These are phyloP conservation scores for Cordilura impudica DNA, from an alignment of 2,888 invertebrate genomes.

Conservation along the genomic window DNA sequence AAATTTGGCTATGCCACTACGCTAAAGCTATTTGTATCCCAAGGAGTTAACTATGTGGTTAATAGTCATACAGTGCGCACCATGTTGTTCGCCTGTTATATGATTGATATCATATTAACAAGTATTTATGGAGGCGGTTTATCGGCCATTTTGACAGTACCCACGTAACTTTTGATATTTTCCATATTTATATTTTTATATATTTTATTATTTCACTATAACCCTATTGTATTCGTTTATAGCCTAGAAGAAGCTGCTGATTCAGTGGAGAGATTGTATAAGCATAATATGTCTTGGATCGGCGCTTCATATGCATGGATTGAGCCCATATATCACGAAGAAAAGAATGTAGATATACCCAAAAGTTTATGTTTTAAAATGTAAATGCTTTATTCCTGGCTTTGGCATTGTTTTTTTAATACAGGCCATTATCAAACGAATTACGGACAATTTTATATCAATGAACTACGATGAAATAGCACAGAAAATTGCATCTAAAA, in stretches of 20 bases:
- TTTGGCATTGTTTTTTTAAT: not conserved
- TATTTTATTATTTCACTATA: not conserved
- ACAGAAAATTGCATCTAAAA: constrained; percentile 77
- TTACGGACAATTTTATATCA: constrained; percentile 12
- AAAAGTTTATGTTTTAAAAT: not conserved
- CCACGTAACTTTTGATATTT: constrained; percentile 76
- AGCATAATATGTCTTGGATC: constrained; percentile 81
- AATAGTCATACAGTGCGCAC: constrained; percentile 68
- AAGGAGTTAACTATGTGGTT: constrained; percentile 67
- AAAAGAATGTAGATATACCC: not conserved
- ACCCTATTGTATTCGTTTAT: not conserved
- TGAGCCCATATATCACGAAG: constrained; percentile 79
- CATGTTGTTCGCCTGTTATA: constrained; percentile 70
- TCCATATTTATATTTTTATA: too few species aligned
- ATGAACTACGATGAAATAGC: constrained; percentile 51
- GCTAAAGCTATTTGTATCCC: constrained; percentile 71
- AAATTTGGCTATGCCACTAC: constrained; percentile 68
- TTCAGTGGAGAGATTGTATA: constrained; percentile 81
- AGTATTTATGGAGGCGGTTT: constrained; percentile 84
- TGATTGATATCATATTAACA: constrained; percentile 80
- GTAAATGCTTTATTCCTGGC: not conserved
- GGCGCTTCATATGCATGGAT: constrained; percentile 84
- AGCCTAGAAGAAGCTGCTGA: constrained; percentile 81
- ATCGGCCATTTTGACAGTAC: constrained; percentile 83
- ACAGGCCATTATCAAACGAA: not conserved